Evolutionary conservation across 2,888 invertebrate species (phyloP), one percentile per base, ranked within the genome.

Genomic region (Calameuta pallipes): DNA sequence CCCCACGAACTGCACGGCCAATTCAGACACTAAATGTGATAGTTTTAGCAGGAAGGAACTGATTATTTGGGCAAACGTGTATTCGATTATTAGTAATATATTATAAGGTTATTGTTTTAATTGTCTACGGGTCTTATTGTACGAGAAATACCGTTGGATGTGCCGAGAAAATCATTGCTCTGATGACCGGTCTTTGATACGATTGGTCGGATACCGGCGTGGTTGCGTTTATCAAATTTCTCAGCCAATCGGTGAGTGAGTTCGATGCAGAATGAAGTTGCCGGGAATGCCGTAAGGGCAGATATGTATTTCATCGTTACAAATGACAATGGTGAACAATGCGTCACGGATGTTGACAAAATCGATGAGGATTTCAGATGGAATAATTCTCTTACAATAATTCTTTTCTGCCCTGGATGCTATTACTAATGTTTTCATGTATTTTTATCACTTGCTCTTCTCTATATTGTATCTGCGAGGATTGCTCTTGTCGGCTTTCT

Each of bases 1-100:
- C 78, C 78, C 80, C 30, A 34, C 74, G n/a, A 41, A 79, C 76
- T 74, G 79, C 75, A 77, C 75, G 74, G 75, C 75, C 79, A 77
- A 81, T 77, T 78, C 37, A 73, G 34, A 71, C 56, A 56, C 56
- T 56, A 56, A 56, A 56, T 2, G 23, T 9, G 23, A 56, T 56
- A 23, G 9, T 56, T 56, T 56, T 23, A 23, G 9, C 56, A 23
- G 6, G 9, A 23, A 23, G 56, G 6, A 56, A 6, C 56, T 23
- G 23, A 56, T 56, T 34, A 23, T 71, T 71, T 13, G 31, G 71
- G 11, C 1, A 11, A 33, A 31, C 11, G 12, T 31, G 31, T 34
- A 15, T 71, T 71, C 12, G 33, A 31, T 15, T 34, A 34, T 71
- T 33, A 71, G 31, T 71, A 71, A 71, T 23, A n/a, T 31, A 71